These are phyloP conservation scores for Euphonia xanthogaster DNA, from an alignment of 2,797 vertebrate genomes.

Conservation along the genomic window DNA sequence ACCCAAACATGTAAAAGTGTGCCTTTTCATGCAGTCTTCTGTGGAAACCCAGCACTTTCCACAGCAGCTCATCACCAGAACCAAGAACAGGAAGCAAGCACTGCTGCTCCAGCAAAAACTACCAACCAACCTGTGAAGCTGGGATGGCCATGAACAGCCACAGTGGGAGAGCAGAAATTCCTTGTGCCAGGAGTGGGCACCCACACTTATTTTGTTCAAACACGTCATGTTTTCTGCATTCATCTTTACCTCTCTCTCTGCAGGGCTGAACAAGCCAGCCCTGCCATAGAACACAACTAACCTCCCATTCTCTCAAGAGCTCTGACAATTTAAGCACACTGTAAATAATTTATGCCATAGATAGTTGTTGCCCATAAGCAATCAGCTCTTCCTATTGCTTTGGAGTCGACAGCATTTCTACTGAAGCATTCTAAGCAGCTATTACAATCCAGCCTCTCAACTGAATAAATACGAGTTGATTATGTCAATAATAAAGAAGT, in stretches of 20 bases:
- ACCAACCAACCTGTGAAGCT: background rate
- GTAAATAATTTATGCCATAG: background rate
- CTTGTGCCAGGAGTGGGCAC: background rate
- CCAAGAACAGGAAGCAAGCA: background rate
- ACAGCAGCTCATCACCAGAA: background rate
- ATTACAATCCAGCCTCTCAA: background rate
- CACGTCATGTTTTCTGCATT: accelerated
- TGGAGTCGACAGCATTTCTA: background rate
- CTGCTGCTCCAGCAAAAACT: background rate
- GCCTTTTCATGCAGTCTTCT: background rate
- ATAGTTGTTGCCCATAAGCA: background rate
- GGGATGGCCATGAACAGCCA: background rate
- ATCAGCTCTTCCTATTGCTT: background rate
- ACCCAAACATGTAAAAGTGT: accelerated
- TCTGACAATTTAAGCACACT: background rate
- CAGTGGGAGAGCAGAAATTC: background rate
- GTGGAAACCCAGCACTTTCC: background rate
- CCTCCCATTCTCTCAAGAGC: background rate
- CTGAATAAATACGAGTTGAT: background rate
- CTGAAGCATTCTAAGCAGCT: background rate
- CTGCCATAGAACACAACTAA: background rate
- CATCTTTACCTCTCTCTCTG: background rate
- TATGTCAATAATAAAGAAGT: background rate
- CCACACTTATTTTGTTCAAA: background rate
- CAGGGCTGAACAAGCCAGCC: background rate